Percentiles rank a stretch among this genome's conserved stretches.
These are phyloP conservation scores for Neuroterus valhalla DNA, from an alignment of 1,140 invertebrate genomes.

Conservation along the genomic window DNA sequence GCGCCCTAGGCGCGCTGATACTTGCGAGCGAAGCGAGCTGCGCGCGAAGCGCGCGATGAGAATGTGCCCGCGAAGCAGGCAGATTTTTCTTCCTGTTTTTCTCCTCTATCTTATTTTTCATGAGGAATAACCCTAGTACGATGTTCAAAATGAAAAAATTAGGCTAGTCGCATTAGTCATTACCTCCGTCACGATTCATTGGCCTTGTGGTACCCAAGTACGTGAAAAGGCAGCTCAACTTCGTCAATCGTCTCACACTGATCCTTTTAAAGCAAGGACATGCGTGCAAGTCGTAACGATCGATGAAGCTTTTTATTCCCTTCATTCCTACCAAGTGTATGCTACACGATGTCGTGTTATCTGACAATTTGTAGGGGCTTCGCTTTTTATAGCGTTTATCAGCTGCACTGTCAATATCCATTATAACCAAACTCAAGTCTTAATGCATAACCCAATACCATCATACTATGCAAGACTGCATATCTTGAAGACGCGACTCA, in stretches of 20 bases:
- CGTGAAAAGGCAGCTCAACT: neutral
- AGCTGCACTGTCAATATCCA: slow-evolving; percentile 41
- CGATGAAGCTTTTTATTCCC: slow-evolving; percentile 61
- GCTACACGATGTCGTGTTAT: slow-evolving; percentile 57
- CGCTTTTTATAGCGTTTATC: slow-evolving; percentile 46
- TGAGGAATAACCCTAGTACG: too few relatives aligned
- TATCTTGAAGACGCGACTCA: slow-evolving; percentile 2
- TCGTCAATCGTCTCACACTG: slow-evolving; percentile 23
- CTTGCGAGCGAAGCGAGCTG: too few relatives aligned
- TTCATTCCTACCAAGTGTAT: slow-evolving; percentile 40
- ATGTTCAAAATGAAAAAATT: too few relatives aligned
- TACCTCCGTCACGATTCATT: neutral
- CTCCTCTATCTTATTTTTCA: too few relatives aligned
- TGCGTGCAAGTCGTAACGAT: slow-evolving; percentile 57
- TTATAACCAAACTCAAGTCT: slow-evolving; percentile 37
- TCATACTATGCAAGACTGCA: neutral
- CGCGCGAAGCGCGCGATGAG: too few relatives aligned
- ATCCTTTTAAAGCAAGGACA: slow-evolving; percentile 52
- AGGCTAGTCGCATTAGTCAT: neutral
- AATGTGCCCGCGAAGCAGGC: too few relatives aligned
- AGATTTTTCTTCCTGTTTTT: too few relatives aligned
- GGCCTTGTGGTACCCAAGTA: neutral
- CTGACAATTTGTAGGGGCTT: slow-evolving; percentile 60
- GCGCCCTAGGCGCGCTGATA: too few relatives aligned
- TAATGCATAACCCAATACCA: slow-evolving; percentile 20